These are phyloP conservation scores for Ephestia elutella DNA, from an alignment of 1,140 invertebrate species.

Conservation along the genomic window DNA sequence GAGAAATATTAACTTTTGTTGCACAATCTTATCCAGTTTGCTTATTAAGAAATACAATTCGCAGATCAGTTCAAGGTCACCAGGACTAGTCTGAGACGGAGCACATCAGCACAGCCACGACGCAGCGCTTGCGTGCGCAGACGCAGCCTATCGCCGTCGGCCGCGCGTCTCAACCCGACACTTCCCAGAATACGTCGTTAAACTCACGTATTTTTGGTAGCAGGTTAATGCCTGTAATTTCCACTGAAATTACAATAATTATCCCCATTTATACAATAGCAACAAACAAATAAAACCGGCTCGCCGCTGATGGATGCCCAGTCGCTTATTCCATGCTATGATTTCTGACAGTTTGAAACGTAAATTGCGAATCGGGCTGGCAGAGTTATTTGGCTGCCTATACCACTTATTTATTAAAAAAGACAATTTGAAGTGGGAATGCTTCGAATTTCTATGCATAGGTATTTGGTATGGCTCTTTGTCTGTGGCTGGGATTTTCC, in stretches of 20 bases:
- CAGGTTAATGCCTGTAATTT: slow-evolving; percentile 72
- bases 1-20: no score
- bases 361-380: slow-evolving; percentile 24
- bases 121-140: slow-evolving; percentile 7
- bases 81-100: slow-evolving; percentile 21
- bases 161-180: slow-evolving; percentile 35
- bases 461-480: no score
- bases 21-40: no score
- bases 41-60: neutral
- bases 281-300: slow-evolving; percentile 71
- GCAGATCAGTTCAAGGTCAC: slow-evolving; percentile 46
- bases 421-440: no score
- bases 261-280: slow-evolving; percentile 66
- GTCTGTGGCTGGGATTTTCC: no score
- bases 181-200: slow-evolving; percentile 70
- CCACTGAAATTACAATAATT: slow-evolving; percentile 71
- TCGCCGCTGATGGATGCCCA: slow-evolving; percentile 13
- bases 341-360: slow-evolving; percentile 23
- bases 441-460: no score
- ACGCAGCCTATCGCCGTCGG: slow-evolving; percentile 32
- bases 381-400: neutral
- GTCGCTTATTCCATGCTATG: slow-evolving; percentile 13
- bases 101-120: no score
- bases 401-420: no score
- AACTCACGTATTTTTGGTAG: slow-evolving; percentile 73